Evolutionary conservation across 2,888 invertebrate species (phyloP).

Genomic region (Plemyria rubiginata): DNA sequence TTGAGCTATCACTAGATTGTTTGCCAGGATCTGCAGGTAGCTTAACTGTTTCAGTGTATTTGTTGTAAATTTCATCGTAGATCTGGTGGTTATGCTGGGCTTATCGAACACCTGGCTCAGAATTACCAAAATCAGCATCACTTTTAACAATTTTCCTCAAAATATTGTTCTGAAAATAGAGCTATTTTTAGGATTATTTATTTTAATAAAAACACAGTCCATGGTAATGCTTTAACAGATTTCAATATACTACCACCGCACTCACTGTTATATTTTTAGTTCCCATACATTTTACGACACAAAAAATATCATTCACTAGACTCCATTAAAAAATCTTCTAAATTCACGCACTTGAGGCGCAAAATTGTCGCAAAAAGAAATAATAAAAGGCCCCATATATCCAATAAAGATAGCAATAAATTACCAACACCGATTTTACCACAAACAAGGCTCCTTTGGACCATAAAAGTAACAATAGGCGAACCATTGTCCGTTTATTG

Average conservation of each 20-base stretch:
- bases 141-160: no score
- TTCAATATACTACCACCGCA: slow-evolving; percentile 10
- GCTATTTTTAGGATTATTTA: no score
- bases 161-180: no score
- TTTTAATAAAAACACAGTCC: no score
- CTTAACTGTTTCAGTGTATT: no score
- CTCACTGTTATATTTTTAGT: slow-evolving; percentile 12
- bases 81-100: no score
- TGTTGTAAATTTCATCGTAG: no score
- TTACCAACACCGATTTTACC: slow-evolving; percentile 54
- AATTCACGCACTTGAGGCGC: slow-evolving; percentile 39
- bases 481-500: slow-evolving; percentile 39
- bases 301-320: slow-evolving; percentile 14
- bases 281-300: slow-evolving; percentile 12
- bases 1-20: no score
- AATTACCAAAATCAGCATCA: no score
- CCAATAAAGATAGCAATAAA: slow-evolving; percentile 50
- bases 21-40: no score
- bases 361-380: slow-evolving; percentile 37
- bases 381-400: slow-evolving; percentile 30
- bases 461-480: slow-evolving; percentile 42
- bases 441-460: slow-evolving; percentile 49
- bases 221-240: no score
- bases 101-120: no score
- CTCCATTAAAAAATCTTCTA: slow-evolving; percentile 40